Percentiles rank a stretch among this genome's conserved stretches.
These are phyloP conservation scores for Tetheella fluctuosa DNA, from an alignment of 2,888 invertebrate species.

Conservation along the genomic window DNA sequence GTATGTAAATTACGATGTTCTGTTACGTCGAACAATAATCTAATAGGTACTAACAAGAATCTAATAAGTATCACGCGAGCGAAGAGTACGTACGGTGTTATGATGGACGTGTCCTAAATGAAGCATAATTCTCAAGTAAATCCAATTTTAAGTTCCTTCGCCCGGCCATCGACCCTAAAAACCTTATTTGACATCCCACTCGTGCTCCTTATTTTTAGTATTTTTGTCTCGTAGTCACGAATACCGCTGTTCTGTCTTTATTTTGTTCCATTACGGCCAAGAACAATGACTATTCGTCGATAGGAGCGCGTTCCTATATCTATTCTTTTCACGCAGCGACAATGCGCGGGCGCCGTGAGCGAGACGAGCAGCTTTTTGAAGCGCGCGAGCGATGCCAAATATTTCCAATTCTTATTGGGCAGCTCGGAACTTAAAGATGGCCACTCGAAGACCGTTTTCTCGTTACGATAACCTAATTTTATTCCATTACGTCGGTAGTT, in stretches of 20 bases:
- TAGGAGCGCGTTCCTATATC: constrained; percentile 68
- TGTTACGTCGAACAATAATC: constrained; percentile 26
- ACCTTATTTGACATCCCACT: constrained; percentile 69
- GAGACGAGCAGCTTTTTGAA: constrained; percentile 60
- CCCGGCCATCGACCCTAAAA: constrained; percentile 82
- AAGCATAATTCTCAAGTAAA: constrained; percentile 73
- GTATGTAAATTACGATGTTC: constrained; percentile 17
- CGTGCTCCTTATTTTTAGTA: constrained; percentile 53
- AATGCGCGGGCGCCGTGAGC: constrained; percentile 39
- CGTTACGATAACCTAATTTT: constrained; percentile 82
- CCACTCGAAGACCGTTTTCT: constrained; percentile 77
- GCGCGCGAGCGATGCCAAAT: constrained; percentile 55
- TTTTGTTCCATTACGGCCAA: constrained; percentile 82
- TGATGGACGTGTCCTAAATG: constrained; percentile 69
- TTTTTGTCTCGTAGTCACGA: constrained; percentile 79
- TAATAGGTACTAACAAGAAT: constrained; percentile 27
- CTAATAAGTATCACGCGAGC: constrained; percentile 34
- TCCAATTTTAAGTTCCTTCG: constrained; percentile 78
- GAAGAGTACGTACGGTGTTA: constrained; percentile 40
- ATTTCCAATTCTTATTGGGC: constrained; percentile 80
- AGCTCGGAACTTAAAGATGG: constrained; percentile 79
- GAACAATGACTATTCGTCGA: constrained; percentile 81
- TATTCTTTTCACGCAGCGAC: constrained; percentile 57
- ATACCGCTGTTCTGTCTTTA: constrained; percentile 83
- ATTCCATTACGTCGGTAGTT: constrained; percentile 73